Percentiles rank a stretch among this genome's conserved stretches.
Conservation (phyloP, 2,113 vertebrate species). For the Neolamprologus tretocephalus region DNA sequence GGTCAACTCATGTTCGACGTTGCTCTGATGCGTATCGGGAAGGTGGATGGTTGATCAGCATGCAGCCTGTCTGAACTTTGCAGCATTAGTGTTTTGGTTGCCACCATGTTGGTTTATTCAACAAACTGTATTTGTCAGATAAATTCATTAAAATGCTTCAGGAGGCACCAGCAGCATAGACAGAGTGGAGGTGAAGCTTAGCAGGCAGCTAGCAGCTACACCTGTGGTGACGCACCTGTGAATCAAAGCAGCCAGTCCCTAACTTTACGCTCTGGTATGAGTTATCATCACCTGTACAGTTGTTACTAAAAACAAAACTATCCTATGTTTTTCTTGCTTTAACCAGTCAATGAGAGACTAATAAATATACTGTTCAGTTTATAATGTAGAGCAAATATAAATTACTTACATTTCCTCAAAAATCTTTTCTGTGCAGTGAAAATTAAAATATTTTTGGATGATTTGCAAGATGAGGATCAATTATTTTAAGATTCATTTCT, state of each 20-base stretch:
- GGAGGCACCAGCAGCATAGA: neutral
- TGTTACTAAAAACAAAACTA: neutral
- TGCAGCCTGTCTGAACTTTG: neutral
- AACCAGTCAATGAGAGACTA: neutral
- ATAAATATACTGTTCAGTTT: neutral
- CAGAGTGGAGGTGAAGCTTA: neutral
- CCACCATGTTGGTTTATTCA: neutral
- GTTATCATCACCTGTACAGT: neutral
- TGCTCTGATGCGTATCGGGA: neutral
- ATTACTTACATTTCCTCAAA: neutral
- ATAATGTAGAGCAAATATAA: neutral
- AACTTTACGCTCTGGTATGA: neutral
- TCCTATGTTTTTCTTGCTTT: neutral
- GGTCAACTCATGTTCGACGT: accelerated
- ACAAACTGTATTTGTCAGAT: neutral
- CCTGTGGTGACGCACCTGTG: neutral
- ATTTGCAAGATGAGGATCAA: neutral
- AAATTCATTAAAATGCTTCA: neutral
- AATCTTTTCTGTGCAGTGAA: neutral
- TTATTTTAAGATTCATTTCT: neutral
- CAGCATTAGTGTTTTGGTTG: neutral
- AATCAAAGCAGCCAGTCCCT: neutral
- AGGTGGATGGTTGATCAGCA: neutral
- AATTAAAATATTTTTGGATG: neutral
- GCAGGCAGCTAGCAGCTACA: neutral